Evolutionary conservation across 2,113 vertebrate genomes (phyloP).

Genomic region (Rafetus swinhoei): DNA sequence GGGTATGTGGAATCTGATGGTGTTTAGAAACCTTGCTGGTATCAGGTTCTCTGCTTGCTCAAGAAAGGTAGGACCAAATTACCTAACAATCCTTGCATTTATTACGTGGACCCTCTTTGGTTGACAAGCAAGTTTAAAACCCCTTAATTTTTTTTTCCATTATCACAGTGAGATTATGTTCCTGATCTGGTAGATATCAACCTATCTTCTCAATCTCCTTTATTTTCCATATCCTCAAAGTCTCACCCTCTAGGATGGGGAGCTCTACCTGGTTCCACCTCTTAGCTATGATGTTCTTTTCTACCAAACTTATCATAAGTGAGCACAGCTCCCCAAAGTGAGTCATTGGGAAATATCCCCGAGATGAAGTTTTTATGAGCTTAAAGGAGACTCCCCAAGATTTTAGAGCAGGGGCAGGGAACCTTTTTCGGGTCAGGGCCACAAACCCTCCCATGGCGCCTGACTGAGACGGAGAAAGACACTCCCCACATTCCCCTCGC

Average conservation of each 20-base stretch:
- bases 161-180: neutral
- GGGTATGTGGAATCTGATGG: neutral
- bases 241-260: neutral
- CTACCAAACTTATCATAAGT: neutral
- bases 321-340: neutral
- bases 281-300: accelerated
- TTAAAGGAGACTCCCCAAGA: neutral
- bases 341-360: neutral
- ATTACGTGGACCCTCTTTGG: neutral
- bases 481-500: too few species aligned
- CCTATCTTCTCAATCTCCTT: neutral
- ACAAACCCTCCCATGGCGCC: too few species aligned
- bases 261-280: neutral
- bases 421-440: too few species aligned
- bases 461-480: too few species aligned
- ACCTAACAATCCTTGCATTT: neutral
- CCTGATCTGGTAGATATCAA: neutral
- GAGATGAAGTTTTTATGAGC: neutral
- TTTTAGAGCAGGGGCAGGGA: too few species aligned
- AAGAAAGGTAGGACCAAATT: neutral
- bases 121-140: neutral
- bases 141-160: neutral
- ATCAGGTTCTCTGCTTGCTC: neutral
- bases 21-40: neutral
- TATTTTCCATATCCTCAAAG: neutral